phyloP scores from a whole-genome alignment of 2,888 invertebrate species.

The Branchellion lobata region DNA sequence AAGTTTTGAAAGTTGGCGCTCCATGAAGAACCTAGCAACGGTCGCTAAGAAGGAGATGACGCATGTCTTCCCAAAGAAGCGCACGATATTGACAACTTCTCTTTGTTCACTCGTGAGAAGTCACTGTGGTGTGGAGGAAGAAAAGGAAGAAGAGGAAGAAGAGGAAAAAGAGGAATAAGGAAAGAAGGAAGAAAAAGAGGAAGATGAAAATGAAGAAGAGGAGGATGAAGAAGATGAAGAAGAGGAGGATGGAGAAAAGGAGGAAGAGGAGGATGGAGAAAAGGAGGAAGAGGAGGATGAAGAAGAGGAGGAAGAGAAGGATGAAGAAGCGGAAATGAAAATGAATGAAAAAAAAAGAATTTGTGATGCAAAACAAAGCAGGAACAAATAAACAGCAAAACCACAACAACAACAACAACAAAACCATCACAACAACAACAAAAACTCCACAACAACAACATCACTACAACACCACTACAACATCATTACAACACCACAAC shows the following conservation, averaged over 20 bases:
- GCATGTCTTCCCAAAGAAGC: too few species aligned
- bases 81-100: too few species aligned
- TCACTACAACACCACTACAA: background rate
- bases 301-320: background rate
- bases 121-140: too few species aligned
- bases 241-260: too few species aligned
- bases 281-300: too few species aligned
- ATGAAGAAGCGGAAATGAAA: background rate
- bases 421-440: background rate
- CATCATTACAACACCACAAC: background rate
- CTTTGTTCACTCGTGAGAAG: too few species aligned
- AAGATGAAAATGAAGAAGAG: too few species aligned
- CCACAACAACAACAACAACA: background rate
- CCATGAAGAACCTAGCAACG: background rate
- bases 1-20: background rate
- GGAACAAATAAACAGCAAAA: background rate
- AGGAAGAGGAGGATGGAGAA: too few species aligned
- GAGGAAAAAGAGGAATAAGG: too few species aligned
- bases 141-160: too few species aligned
- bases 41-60: background rate
- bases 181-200: too few species aligned
- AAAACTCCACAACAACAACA: background rate
- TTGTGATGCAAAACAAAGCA: background rate
- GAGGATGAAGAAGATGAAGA: too few species aligned
- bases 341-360: background rate